Percentiles rank a stretch among this genome's conserved stretches.
phyloP scores from a whole-genome alignment of 2,888 invertebrate genomes.

The Apamea anceps region DNA sequence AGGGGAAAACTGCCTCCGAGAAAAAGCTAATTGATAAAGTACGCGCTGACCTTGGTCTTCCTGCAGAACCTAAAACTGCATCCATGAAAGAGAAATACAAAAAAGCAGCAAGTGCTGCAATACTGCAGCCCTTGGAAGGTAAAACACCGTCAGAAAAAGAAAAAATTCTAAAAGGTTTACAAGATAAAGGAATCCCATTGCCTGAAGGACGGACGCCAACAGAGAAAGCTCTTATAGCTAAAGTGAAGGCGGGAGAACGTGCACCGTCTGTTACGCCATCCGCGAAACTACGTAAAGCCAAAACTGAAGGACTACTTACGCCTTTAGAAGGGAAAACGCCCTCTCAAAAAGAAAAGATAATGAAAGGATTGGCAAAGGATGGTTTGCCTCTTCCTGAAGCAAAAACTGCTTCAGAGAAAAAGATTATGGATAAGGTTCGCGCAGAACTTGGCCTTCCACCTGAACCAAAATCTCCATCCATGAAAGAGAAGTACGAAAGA shows the following conservation, averaged over 20 bases:
- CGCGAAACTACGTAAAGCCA: not conserved
- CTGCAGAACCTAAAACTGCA: not conserved
- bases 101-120: not conserved
- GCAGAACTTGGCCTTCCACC: slow-evolving; percentile 49
- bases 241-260: not conserved
- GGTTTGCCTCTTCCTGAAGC: slow-evolving; percentile 50
- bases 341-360: slow-evolving; percentile 43
- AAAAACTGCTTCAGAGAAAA: slow-evolving; percentile 42
- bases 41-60: not conserved
- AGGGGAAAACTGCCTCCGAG: not conserved
- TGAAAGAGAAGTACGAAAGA: slow-evolving; percentile 55
- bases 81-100: not conserved
- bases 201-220: slow-evolving; percentile 23
- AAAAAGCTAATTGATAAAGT: not conserved
- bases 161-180: too few relatives aligned
- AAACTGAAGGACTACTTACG: slow-evolving; percentile 19
- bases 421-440: not conserved
- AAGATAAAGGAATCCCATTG: not conserved
- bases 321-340: slow-evolving; percentile 44
- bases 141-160: not conserved
- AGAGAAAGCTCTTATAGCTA: slow-evolving; percentile 8
- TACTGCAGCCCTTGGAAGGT: not conserved
- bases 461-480: slow-evolving; percentile 32
- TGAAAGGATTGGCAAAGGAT: slow-evolving; percentile 41
- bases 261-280: not conserved